phyloP scores from a whole-genome alignment of 1,140 invertebrate species.

The Reticulitermes speratus region DNA sequence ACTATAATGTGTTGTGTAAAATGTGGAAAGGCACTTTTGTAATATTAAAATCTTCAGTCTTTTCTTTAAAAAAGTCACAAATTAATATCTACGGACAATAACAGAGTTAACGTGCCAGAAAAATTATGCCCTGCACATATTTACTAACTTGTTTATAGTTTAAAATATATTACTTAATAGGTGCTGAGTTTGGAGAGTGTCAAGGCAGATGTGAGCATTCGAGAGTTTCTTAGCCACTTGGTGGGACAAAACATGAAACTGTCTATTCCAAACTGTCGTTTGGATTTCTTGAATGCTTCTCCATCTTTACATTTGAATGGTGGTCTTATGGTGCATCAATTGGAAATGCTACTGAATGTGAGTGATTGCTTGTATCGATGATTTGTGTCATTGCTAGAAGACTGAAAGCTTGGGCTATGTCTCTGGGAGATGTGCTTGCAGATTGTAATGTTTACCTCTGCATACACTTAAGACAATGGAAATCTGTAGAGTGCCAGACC shows the following conservation, averaged over 20 bases:
- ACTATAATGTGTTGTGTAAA: no score
- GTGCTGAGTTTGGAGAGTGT: constrained; percentile 39
- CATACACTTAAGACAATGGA: background rate
- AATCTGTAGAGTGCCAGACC: background rate
- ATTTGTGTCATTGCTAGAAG: constrained; percentile 3
- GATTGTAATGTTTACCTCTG: background rate
- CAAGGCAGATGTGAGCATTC: constrained; percentile 42
- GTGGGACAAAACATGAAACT: constrained; percentile 40
- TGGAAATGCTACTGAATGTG: constrained; percentile 43
- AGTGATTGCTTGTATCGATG: constrained; percentile 27
- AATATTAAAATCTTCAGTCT: no score
- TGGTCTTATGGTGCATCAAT: constrained; percentile 40
- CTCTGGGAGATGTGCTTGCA: background rate
- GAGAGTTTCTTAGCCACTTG: constrained; percentile 45
- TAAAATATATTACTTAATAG: constrained; percentile 7
- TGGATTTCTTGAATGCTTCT: constrained; percentile 49
- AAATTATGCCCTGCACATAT: no score
- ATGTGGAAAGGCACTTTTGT: no score
- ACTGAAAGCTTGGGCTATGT: background rate
- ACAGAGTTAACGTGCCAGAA: no score
- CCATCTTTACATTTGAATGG: constrained; percentile 43
- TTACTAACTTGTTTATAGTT: no score
- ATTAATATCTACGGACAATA: no score
- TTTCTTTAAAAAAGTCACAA: no score
- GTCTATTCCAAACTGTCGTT: constrained; percentile 37